Percentiles rank a stretch among this genome's conserved stretches.
Conservation (phyloP, 2,113 vertebrate species). For the Oncorhynchus mykiss region DNA sequence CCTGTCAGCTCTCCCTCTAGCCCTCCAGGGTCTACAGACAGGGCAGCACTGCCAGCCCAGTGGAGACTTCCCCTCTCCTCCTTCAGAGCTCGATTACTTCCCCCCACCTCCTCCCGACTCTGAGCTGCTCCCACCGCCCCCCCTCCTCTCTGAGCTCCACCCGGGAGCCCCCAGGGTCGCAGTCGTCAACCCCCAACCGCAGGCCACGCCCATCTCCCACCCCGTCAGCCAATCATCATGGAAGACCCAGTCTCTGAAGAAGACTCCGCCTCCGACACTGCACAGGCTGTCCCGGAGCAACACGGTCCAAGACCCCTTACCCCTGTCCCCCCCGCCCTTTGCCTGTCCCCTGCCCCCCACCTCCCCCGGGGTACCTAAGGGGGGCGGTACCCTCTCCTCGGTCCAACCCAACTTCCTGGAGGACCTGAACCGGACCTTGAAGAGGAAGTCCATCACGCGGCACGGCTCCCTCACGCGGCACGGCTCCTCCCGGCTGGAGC, state of each 20-base stretch:
- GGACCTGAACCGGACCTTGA: constrained; percentile 96
- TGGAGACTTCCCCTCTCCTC: constrained; percentile 87
- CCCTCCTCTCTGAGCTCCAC: constrained; percentile 80
- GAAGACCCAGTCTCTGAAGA: constrained; percentile 85
- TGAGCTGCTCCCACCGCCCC: constrained; percentile 88
- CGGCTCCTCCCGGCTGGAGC: constrained; percentile 80
- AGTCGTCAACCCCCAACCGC: constrained; percentile 93
- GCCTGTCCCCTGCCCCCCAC: constrained; percentile 80
- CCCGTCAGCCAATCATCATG: constrained; percentile 52
- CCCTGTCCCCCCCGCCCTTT: constrained; percentile 64
- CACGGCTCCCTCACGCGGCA: constrained; percentile 90
- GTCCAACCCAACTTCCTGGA: constrained; percentile 93
- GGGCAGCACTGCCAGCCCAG: constrained; percentile 68
- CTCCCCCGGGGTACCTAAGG: constrained; percentile 81
- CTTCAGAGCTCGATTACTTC: constrained; percentile 70
- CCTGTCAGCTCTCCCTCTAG: constrained; percentile 82
- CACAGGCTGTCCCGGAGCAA: constrained; percentile 79
- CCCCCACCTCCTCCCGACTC: constrained; percentile 83
- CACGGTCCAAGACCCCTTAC: constrained; percentile 59
- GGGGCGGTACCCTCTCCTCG: constrained; percentile 54
- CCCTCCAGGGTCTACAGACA: constrained; percentile 75
- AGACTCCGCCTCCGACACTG: constrained; percentile 82
- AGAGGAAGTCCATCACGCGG: constrained; percentile 93
- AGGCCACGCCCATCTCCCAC: constrained; percentile 59
- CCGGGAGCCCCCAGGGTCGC: constrained; percentile 85